Evolutionary conservation across 2,888 invertebrate species (phyloP), one percentile per base, ranked within the genome.

Genomic region (Kryphioiulus occultus): DNA sequence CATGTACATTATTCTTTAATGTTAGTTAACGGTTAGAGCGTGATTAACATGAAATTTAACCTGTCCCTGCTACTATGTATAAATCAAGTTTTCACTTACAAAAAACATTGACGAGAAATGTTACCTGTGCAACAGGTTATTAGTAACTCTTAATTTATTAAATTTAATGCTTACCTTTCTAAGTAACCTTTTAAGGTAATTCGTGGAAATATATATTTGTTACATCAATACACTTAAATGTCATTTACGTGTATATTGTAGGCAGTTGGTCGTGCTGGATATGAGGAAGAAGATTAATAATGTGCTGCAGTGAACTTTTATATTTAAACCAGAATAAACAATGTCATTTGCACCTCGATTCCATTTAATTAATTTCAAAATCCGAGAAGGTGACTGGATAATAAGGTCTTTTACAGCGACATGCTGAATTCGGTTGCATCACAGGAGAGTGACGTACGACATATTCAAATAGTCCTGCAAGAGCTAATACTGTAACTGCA

Each of bases 261-360:
- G 68, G 9, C 68, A 0, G n/a, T 59, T n/a, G 2, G 59, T 59
- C 22, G 1, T n/a, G n/a, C 59, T 59, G 59, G 19, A n/a, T n/a
- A n/a, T 1, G 59, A 59, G 12, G 68, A 68, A 26, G 10, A 68
- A 26, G 26, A 22, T 1, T 26, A 2, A 9, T 4, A 26, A 68
- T 22, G 68, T 26, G 9, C 68, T 10, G 26, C 68, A 9, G 2
- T 68, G 68, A 10, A 68, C 68, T 26, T 68, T 68, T 68, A 68
- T 68, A 68, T 22, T 59, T 26, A 19, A 26, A 4, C 68, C 68
- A 68, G 68, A 68, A 26, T 10, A 68, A 68, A 68, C 68, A 68
- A 68, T 68, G 68, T 68, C 68, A 68, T 68, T 68, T 68, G 68
- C 68, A 68, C 68, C 68, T 68, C 68, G 12, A 22, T 68, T 26